Evolutionary conservation across 2,888 invertebrate genomes (phyloP).

Genomic region (Luffia ferchaultella): DNA sequence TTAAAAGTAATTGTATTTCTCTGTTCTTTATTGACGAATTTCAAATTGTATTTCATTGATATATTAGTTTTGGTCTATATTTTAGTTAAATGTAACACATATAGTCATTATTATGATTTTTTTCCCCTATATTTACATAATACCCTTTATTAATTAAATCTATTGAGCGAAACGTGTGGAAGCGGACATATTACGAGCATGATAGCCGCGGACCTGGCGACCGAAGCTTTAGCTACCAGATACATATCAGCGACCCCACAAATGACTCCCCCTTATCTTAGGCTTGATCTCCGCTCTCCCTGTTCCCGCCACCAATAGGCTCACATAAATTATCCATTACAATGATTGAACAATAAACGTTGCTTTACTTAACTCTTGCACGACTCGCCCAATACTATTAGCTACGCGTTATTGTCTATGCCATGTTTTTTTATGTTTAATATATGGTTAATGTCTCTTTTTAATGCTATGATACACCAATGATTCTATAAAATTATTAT

Average conservation of each 20-base stretch:
- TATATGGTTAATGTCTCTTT: too few relatives aligned
- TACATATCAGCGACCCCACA: slow-evolving; percentile 18
- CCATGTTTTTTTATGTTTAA: background rate
- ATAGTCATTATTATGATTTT: too few relatives aligned
- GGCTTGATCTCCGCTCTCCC: slow-evolving; percentile 17
- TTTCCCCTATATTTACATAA: too few relatives aligned
- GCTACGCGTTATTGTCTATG: slow-evolving; percentile 4
- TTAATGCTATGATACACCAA: too few relatives aligned
- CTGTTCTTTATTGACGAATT: too few relatives aligned
- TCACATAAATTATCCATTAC: slow-evolving; percentile 22
- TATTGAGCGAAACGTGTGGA: background rate
- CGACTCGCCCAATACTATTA: slow-evolving; percentile 10
- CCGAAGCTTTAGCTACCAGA: slow-evolving; percentile 14
- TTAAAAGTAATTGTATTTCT: too few relatives aligned
- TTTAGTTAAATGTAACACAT: too few relatives aligned
- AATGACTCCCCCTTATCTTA: slow-evolving; percentile 19
- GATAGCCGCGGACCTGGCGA: slow-evolving; percentile 9
- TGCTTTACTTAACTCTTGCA: slow-evolving; percentile 8
- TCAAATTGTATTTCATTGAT: too few relatives aligned
- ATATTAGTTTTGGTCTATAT: too few relatives aligned
- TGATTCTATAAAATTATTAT: too few relatives aligned
- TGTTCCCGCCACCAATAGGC: slow-evolving; percentile 19
- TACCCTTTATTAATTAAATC: too few relatives aligned
- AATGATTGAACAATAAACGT: slow-evolving; percentile 19
- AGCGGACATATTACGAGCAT: background rate